Evolutionary conservation across 2,888 invertebrate species (phyloP), one percentile per base, ranked within the genome.

Genomic region (Silvanus unidentatus): DNA sequence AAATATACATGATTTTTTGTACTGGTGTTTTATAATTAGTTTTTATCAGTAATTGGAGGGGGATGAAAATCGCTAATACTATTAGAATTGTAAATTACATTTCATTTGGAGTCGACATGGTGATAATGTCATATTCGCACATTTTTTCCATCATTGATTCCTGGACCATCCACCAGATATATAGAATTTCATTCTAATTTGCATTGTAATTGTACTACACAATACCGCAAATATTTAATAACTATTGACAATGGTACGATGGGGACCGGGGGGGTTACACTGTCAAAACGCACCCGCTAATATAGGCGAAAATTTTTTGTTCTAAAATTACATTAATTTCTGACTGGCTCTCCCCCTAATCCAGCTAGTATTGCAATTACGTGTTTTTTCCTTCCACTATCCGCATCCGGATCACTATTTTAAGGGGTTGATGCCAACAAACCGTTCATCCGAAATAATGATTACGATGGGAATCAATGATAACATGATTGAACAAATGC

Each of bases 51-150:
- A 59, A 59, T 58, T 57, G 55, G 56, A 57, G 42, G 39, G 54
- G 58, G 56, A 54, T 49, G 40, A 22, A 22, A 22, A 22, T 48
- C 47, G 49, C 48, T 59, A 58, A 59, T 57, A 52, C 55, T 56
- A 60, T 59, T 59, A 55, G 58, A 59, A 59, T 59, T 60, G 60
- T 60, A 60, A 60, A 59, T 60, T 55, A 59, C 55, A 60, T 57
- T 59, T 58, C 53, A 54, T 53, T 52, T 48, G n/a, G 22, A 22
- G 22, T 22, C 22, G 22, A 22, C 22, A 22, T 22, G 22, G 22
- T 8, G 3, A 22, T 22, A 22, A 22, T 22, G 22, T 22, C 22
- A 22, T 22, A 22, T 22, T 22, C 22, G 22, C 22, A 22, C 54
- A 50, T 51, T 51, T 53, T 50, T 49, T 45, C 45, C 37, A 43